A percentile compares a stretch with the other conserved stretches of the same genome.
phyloP scores from a whole-genome alignment of 2,888 invertebrate species.

The Lordiphosa andalusiaca region DNA sequence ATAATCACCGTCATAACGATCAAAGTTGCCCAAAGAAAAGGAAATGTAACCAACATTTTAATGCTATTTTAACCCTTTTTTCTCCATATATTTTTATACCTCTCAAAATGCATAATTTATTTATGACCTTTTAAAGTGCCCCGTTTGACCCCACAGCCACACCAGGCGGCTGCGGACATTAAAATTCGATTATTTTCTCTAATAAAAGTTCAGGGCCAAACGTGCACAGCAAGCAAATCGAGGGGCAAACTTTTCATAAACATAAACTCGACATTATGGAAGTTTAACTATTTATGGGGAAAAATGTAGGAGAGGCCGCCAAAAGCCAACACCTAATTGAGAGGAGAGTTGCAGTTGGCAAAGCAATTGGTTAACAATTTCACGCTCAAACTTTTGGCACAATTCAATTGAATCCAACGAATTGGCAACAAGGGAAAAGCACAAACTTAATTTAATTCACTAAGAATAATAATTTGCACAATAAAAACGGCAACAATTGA shows the following conservation, averaged over 20 bases:
- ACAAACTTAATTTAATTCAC: constrained; percentile 70
- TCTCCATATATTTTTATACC: constrained; percentile 6
- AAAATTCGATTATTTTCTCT: constrained; percentile 62
- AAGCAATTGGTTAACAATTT: constrained; percentile 29
- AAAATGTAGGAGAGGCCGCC: not conserved
- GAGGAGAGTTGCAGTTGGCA: constrained; percentile 20
- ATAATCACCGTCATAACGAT: too few relatives aligned
- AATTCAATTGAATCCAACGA: constrained; percentile 67
- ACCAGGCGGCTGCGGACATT: constrained; percentile 38
- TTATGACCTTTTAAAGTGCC: constrained; percentile 51
- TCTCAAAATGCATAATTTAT: constrained; percentile 46
- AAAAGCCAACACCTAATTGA: constrained; percentile 45
- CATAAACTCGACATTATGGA: constrained; percentile 36
- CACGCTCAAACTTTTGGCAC: constrained; percentile 33
- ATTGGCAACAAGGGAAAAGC: constrained; percentile 46
- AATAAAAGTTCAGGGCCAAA: constrained; percentile 53
- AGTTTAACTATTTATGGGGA: constrained; percentile 39
- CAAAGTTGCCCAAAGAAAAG: not conserved
- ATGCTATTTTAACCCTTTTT: constrained; percentile 52
- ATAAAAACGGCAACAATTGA: constrained; percentile 68
- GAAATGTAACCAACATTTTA: constrained; percentile 37
- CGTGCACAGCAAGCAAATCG: constrained; percentile 54
- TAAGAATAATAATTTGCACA: constrained; percentile 74
- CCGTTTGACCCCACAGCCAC: constrained; percentile 10
- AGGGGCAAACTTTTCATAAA: constrained; percentile 21